These are phyloP conservation scores for Trissolcus basalis DNA, from an alignment of 1,140 invertebrate species.

Conservation along the genomic window DNA sequence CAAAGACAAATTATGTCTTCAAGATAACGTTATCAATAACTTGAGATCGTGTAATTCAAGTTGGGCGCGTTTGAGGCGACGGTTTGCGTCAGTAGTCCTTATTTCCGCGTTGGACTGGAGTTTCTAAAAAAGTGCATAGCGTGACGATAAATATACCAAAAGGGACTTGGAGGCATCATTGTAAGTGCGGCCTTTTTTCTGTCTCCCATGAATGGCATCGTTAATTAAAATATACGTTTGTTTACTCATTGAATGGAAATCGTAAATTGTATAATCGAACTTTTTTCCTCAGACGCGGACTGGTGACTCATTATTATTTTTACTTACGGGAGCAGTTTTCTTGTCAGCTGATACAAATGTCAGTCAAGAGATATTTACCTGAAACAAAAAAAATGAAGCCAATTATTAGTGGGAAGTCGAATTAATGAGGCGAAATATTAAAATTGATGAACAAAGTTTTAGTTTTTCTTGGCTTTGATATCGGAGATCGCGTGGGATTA, in stretches of 20 bases:
- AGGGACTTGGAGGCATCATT: slow-evolving; percentile 7
- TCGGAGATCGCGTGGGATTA: too few relatives aligned
- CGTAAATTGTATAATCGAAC: slow-evolving; percentile 9
- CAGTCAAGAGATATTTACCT: slow-evolving; percentile 46
- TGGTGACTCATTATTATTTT: slow-evolving; percentile 30
- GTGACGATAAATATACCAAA: slow-evolving; percentile 15
- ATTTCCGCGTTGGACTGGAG: slow-evolving; percentile 33
- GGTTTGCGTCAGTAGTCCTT: slow-evolving; percentile 22
- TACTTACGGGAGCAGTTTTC: slow-evolving; percentile 21
- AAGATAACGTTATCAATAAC: slow-evolving; percentile 25
- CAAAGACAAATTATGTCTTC: too few relatives aligned
- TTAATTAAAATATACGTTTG: not conserved
- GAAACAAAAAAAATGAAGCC: slow-evolving; percentile 36
- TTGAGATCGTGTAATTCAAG: slow-evolving; percentile 34
- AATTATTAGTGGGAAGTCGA: slow-evolving; percentile 1
- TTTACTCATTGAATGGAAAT: slow-evolving; percentile 10
- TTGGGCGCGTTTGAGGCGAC: slow-evolving; percentile 25
- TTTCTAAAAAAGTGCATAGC: slow-evolving; percentile 33
- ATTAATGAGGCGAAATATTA: not conserved
- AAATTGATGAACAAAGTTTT: not conserved
- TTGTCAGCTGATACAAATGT: slow-evolving; percentile 9
- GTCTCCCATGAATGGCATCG: too few relatives aligned
- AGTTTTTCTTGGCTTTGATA: not conserved
- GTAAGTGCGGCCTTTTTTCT: slow-evolving; percentile 9
- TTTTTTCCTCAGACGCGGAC: not conserved